A percentile compares a stretch with the other conserved stretches of the same genome.
These are phyloP conservation scores for Syrrhaptes paradoxus DNA, from an alignment of 2,113 vertebrate species.

Conservation along the genomic window DNA sequence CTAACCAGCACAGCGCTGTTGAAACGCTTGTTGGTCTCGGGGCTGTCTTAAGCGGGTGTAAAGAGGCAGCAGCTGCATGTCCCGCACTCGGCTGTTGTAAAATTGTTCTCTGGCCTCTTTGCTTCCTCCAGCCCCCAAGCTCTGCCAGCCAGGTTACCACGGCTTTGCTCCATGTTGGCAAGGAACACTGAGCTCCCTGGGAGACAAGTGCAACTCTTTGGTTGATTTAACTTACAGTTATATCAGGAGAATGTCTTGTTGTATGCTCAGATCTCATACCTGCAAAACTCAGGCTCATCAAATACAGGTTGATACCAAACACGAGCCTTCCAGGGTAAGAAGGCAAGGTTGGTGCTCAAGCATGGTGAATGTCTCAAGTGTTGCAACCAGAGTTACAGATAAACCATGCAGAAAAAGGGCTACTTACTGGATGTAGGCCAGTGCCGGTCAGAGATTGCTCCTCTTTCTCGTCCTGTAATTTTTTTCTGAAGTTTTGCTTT, in stretches of 20 bases:
- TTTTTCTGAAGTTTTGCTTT: background rate
- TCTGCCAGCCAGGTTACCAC: rapidly evolving
- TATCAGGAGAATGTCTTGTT: background rate
- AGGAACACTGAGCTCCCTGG: background rate
- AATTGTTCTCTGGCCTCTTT: background rate
- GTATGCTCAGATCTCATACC: background rate
- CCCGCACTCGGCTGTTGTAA: background rate
- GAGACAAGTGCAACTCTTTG: background rate
- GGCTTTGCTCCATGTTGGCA: background rate
- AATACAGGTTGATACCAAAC: background rate
- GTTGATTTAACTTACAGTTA: background rate
- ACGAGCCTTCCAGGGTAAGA: background rate
- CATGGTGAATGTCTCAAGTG: background rate
- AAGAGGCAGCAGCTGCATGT: background rate
- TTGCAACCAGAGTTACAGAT: background rate
- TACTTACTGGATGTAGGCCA: background rate
- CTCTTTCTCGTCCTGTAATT: background rate
- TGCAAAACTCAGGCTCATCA: background rate
- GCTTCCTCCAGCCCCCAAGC: background rate
- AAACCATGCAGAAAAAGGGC: background rate
- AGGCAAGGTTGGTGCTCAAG: background rate
- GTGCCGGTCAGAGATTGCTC: background rate
- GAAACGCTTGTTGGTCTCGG: background rate
- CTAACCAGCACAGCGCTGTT: background rate
- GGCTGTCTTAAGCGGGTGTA: background rate